Evolutionary conservation across 2,797 vertebrate species (phyloP), one percentile per base, ranked within the genome.

Genomic region (Rhynchonycteris naso): DNA sequence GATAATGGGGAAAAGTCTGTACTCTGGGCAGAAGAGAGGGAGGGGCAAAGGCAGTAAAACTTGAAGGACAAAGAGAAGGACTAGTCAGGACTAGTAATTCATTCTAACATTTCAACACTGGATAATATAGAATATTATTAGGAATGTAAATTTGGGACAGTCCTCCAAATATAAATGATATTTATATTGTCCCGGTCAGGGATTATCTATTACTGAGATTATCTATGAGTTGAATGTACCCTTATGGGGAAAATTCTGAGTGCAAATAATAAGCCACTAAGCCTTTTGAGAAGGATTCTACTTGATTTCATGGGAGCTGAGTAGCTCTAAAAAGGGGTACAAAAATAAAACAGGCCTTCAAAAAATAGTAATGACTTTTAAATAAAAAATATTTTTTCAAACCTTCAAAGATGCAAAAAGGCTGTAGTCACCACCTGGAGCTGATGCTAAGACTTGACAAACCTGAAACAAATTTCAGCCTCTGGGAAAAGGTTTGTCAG

Each of bases 31-130:
- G 68, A 78, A 30, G 22, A 28, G 28, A 9, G 26, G 59, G 56
- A 35, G 33, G 50, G 59, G 30, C 38, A 72, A 61, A 85, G 78
- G 21, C 54, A 82, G 52, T 59, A 79, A 88, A 69, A 89, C 65
- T 54, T 80, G 59, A 96, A 89, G 75, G 76, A 72, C 68, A 88
- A 82, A 81, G 74, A 88, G 52, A 92, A 96, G 80, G 66, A 71
- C 68, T 28, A 58, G 47, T 54, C n/a, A 59, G 35, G 86, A 76
- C 56, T 54, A 80, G 66, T 4, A 47, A 94, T 58, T 78, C 38
- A n/a, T 65, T 86, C 80, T 83, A 91, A 91, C 28, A 24, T 92
- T 81, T 92, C 71, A 76, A 84, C 63, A 74, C 8, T 68, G 83
- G 50, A 28, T 35, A 65, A 68, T 14, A 86, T 33, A 43, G 84